Percentiles rank a stretch among this genome's conserved stretches.
phyloP scores from a whole-genome alignment of 2,113 vertebrate genomes.

The Macaca mulatta region DNA sequence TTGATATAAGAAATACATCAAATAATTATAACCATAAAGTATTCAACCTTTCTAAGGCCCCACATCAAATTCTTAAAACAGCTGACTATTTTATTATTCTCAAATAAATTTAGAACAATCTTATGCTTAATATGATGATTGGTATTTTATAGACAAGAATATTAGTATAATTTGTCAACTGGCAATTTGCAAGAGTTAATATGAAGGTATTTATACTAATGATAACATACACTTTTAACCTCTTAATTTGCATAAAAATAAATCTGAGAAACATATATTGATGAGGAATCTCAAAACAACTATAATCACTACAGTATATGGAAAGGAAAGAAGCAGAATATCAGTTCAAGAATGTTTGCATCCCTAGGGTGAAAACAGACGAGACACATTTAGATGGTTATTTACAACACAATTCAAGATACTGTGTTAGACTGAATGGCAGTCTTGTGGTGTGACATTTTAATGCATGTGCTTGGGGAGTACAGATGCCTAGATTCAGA shows the following conservation, averaged over 20 bases:
- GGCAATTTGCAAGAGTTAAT: background rate
- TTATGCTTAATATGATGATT: background rate
- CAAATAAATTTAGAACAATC: background rate
- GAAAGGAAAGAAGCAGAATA: background rate
- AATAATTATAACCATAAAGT: background rate
- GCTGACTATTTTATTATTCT: background rate
- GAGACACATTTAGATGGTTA: background rate
- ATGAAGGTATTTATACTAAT: background rate
- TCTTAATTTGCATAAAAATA: background rate
- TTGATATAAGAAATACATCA: background rate
- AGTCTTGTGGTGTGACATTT: background rate
- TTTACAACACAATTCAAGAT: background rate
- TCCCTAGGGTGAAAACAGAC: background rate
- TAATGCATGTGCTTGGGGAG: background rate
- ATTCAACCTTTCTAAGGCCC: background rate
- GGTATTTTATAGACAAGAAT: constrained; percentile 8
- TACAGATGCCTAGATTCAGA: background rate
- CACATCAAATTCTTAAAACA: background rate
- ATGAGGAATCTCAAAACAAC: background rate
- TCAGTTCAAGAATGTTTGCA: background rate
- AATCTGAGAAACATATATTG: background rate
- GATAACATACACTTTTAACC: background rate
- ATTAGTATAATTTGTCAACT: background rate
- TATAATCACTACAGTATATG: background rate
- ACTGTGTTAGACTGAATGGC: background rate